phyloP scores from a whole-genome alignment of 2,113 vertebrate genomes.

The Mus spicilegus region DNA sequence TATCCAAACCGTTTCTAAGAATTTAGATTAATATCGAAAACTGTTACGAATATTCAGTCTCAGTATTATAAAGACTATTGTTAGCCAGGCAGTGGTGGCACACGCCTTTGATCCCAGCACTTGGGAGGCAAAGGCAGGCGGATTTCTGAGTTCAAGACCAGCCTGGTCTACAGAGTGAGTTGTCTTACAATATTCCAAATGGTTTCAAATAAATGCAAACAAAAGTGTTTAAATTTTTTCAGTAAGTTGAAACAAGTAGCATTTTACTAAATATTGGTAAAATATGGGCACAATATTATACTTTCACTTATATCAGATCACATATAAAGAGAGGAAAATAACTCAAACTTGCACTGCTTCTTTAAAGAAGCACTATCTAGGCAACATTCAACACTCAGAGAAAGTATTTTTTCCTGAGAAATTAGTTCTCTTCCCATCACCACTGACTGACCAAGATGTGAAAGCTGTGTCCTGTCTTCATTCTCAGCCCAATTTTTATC shows the following conservation, averaged over 20 bases:
- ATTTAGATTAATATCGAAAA: constrained; percentile 54
- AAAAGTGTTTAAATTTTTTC: constrained; percentile 52
- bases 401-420: constrained; percentile 8
- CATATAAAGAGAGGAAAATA: constrained; percentile 13
- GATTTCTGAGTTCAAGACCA: no score
- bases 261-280: constrained; percentile 53
- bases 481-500: constrained; percentile 28
- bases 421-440: constrained; percentile 50
- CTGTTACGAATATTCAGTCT: constrained; percentile 23
- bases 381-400: constrained; percentile 21
- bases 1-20: constrained; percentile 54
- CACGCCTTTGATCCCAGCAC: no score
- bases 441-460: not conserved
- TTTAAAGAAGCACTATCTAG: constrained; percentile 36
- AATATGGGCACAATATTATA: not conserved
- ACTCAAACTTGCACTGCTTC: constrained; percentile 7
- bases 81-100: no score
- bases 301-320: constrained; percentile 37
- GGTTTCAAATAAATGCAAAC: constrained; percentile 59
- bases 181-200: constrained; percentile 22
- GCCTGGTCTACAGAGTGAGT: no score
- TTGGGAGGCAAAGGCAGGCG: no score
- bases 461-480: constrained; percentile 12
- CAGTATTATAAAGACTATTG: not conserved
- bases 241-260: constrained; percentile 39